Base-by-base conservation (phyloP, 2,113 vertebrate genomes). In the Gymnorhina tibicen region DNA sequence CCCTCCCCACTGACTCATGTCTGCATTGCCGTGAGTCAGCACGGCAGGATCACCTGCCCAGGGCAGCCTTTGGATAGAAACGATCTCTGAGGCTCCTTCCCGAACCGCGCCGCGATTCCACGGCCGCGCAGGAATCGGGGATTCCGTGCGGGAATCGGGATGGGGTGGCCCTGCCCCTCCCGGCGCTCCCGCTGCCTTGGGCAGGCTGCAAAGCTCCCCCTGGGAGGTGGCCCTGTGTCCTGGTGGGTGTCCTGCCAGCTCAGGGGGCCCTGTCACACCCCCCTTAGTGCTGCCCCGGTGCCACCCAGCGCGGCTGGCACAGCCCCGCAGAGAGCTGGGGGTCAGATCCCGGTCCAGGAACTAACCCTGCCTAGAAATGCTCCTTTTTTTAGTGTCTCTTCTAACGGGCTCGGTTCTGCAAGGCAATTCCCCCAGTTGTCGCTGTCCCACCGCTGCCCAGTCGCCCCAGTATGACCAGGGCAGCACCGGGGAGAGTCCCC, bases 371-470 rank as follows among this genome's bases (percentile, higher is more conserved):
- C 35, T 47, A 10, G 39, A 85, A 73, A 37, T 3, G n/a, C 3
- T 18, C 46, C 15, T 55, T 33, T 73, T 13, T 52, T 53, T 26
- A 11, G 39, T 23, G 24, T 13, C 3, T 42, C 8, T 58, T 85
- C 62, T 33, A 52, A 35, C 37, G 9, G 41, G 8, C n/a, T 67
- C 16, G 0, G 33, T 30, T 50, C 55, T 77, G 19, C 0, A 0
- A 16, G 16, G 24, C 26, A 6, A 6, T 7, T 49, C 60, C 60
- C 16, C 11, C 32, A 6, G 44, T 8, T 27, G 20, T 0, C 1
- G 1, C 58, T 52, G 18, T 20, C 53, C 59, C 82, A n/a, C 0
- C 7, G 0, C 37, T 13, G 50, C 21, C 66, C 55, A 7, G 35
- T 7, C 6, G 11, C 50, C 60, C 67, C 73, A 44, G 30, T 22